phyloP scores from a whole-genome alignment of 2,797 vertebrate genomes.

The Melanotaenia pygmaea region DNA sequence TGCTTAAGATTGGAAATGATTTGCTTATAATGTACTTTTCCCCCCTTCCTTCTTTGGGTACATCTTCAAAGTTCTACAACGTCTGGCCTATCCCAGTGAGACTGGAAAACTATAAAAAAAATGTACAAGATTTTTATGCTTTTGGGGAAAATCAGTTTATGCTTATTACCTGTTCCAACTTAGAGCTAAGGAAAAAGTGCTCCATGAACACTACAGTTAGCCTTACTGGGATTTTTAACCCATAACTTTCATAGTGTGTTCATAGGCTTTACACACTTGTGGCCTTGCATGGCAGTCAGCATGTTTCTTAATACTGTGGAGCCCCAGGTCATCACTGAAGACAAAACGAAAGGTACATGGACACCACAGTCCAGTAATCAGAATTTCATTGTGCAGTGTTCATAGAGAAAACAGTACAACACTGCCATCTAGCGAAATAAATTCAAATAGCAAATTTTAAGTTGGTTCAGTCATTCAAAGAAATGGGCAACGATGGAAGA shows the following conservation, averaged over 20 bases:
- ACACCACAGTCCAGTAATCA: neutral
- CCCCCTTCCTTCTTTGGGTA: neutral
- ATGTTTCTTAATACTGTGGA: too few relatives aligned
- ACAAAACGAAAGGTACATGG: neutral
- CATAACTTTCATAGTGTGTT: neutral
- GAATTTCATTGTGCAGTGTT: neutral
- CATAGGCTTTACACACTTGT: too few relatives aligned
- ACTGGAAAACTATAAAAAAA: neutral
- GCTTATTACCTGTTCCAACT: conserved; percentile 1
- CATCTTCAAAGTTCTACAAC: neutral
- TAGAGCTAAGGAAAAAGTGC: neutral
- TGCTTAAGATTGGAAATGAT: neutral
- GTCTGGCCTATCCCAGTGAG: neutral
- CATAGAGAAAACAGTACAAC: neutral
- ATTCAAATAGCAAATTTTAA: conserved; percentile 10
- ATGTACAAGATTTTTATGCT: neutral
- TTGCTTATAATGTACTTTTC: neutral
- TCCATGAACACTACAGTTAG: neutral
- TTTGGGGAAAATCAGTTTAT: neutral
- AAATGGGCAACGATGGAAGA: neutral
- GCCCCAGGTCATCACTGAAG: neutral
- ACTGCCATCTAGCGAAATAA: conserved; percentile 72
- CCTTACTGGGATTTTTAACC: neutral
- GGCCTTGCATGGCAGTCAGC: too few relatives aligned
- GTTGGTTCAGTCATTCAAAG: neutral